Base-by-base conservation (phyloP, 2,888 invertebrate genomes). In the Protophormia terraenovae region DNA sequence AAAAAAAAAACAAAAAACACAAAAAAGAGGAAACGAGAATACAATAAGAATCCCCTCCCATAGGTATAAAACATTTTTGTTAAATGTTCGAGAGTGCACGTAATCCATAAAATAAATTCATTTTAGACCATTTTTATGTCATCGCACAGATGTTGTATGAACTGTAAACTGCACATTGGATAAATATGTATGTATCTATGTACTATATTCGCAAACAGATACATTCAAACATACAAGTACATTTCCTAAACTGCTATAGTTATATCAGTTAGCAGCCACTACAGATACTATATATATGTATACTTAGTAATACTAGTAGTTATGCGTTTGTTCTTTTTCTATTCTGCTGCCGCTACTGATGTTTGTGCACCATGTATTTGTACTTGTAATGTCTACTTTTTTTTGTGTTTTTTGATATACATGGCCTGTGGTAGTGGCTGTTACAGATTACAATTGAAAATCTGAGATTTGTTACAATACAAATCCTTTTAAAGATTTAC, bases 81-180 rank as follows among this genome's bases (percentile, higher is more conserved):
- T 81, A 67, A 81, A 81, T 81, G 41, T 69, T 75, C 69, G 47
- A 53, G 62, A 71, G 79, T 72, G 69, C 84, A 84, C 84, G 84
- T 84, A 84, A 84, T 79, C 84, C 79, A 84, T 84, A 79, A 79
- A 79, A 84, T 84, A 84, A 84, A 84, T 84, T 69, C 62, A 69
- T 79, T 75, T 79, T 75, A 41, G 64, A 53, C 73, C 79, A 67
- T 79, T 84, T 84, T 73, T 50, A 81, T 81, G 76, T 81, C 84
- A 72, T 84, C 80, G 71, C 66, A 81, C 80, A 81, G 84, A 50
- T 84, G 76, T 72, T 80, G 84, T 67, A 84, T 73, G 66, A 84
- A 77, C 80, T 84, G 84, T 60, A 77, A 84, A 84, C 72, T 81
- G 77, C 76, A 81, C 29, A 53, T 29, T 64, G 41, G 45, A 64